Base-by-base conservation (phyloP, 2,113 vertebrate genomes). In the Plecturocebus donacophilus region DNA sequence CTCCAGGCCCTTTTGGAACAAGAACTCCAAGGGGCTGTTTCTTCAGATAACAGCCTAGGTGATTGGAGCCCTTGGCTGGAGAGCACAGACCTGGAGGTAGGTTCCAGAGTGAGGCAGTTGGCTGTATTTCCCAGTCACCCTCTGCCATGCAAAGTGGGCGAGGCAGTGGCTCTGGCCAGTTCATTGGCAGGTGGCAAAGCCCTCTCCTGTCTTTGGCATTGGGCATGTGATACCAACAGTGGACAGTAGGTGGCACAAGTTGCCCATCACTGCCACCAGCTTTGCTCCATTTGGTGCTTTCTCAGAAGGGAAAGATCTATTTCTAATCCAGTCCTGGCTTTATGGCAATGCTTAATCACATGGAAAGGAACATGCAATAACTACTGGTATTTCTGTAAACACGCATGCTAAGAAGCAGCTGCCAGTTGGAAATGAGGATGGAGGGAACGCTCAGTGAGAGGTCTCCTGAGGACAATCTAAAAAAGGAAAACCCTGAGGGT, bases 381-480 rank as follows among this genome's bases (percentile, higher is more conserved):
- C 94, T 85, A 81, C 94, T 81, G 93, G 96, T 71, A 95, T 97
- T 98, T 96, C 92, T 94, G 98, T 97, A 97, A 98, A 98, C 95
- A 95, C 7, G 16, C 61, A 68, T 45, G 97, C 95, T 64, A 93
- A 96, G 71, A 70, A 90, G 85, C 96, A 96, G 98, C 98, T 96
- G 97, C 97, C 90, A 35, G 95, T 90, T 58, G 95, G 61, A 92
- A 97, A 97, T 96, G 97, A 96, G 98, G 97, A 94, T 17, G 1
- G 47, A 97, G 80, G 90, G 89, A 81, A 66, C 77, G 47, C 35
- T 97, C 94, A 90, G 96, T 9, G 49, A 98, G 97, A 98, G 98
- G 98, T 98, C 98, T 98, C 97, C 94, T 68, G 92, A 76, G 98
- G 98, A 98, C 98, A 98, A 21, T 68, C 96, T 95, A 90, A 70